Evolutionary conservation across 37 sponge, comb jelly and placozoan species (phyloP).

Genomic region (Lycopodina hypogea): DNA sequence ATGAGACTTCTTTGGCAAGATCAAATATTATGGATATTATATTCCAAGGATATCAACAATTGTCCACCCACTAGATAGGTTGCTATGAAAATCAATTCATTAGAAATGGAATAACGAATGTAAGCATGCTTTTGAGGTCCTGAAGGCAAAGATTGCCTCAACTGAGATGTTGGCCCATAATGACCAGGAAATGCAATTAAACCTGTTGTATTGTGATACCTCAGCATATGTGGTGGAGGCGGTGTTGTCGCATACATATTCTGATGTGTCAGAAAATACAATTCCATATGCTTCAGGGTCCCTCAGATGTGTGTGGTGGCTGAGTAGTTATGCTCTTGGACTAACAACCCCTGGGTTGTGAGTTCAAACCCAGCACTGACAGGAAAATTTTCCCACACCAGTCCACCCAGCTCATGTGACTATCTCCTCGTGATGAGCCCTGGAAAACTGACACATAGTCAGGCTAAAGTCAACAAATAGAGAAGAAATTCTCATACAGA

Average conservation of each 20-base stretch:
- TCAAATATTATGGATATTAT: slow-evolving; percentile 16
- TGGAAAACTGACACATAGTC: too few species aligned
- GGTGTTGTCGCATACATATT: background rate
- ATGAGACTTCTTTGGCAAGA: slow-evolving; percentile 13
- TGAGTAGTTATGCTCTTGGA: too few species aligned
- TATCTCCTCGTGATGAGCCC: too few species aligned
- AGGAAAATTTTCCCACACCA: too few species aligned
- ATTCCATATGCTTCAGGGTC: slow-evolving; percentile 17
- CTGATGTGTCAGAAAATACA: background rate
- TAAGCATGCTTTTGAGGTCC: background rate
- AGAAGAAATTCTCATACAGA: too few species aligned
- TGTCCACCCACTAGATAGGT: background rate
- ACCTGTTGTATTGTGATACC: slow-evolving; percentile 19
- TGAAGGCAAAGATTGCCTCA: slow-evolving; percentile 9
- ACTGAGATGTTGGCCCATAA: slow-evolving; percentile 16
- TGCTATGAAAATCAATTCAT: background rate
- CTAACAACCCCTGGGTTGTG: too few species aligned
- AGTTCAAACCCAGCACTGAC: too few species aligned
- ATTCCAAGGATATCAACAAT: background rate
- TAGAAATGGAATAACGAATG: slow-evolving; percentile 13
- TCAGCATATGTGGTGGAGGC: slow-evolving; percentile 16
- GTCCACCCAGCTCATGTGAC: too few species aligned
- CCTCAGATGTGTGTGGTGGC: too few species aligned
- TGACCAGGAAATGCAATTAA: slow-evolving; percentile 16
- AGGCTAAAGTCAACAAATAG: too few species aligned